These are phyloP conservation scores for Smittia sp. DNA, from an alignment of 2,888 invertebrate species.

Conservation along the genomic window DNA sequence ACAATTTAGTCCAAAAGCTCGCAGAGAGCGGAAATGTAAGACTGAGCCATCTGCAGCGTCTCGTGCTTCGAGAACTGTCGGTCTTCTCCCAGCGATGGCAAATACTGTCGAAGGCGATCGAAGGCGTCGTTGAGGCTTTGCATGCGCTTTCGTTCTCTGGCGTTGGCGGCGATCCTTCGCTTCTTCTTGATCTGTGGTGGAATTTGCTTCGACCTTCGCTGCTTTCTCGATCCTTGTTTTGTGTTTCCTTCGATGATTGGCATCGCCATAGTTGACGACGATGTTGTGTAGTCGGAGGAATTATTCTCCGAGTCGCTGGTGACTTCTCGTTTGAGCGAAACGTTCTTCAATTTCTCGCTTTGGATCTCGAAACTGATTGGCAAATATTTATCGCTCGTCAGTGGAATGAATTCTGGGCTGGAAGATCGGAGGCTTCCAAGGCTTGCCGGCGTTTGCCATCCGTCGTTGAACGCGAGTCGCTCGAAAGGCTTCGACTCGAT, in stretches of 20 bases:
- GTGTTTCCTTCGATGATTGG: background rate
- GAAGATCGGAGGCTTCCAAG: slow-evolving; percentile 12
- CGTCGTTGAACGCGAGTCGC: background rate
- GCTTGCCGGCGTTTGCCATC: slow-evolving; percentile 23
- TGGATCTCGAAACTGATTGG: slow-evolving; percentile 22
- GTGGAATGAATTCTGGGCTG: slow-evolving; percentile 27
- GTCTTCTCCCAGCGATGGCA: slow-evolving; percentile 90
- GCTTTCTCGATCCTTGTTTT: slow-evolving; percentile 46
- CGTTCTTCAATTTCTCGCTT: background rate
- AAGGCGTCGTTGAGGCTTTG: slow-evolving; percentile 92
- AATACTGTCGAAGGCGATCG: slow-evolving; percentile 81
- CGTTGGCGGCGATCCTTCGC: slow-evolving; percentile 87
- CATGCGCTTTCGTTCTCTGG: slow-evolving; percentile 87
- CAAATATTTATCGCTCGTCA: slow-evolving; percentile 5
- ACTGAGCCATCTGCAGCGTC: slow-evolving; percentile 95
- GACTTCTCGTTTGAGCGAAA: background rate
- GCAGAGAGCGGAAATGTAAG: slow-evolving; percentile 86
- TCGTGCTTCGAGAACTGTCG: slow-evolving; percentile 93
- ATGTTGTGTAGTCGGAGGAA: background rate
- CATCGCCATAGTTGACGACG: background rate
- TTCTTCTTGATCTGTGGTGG: slow-evolving; percentile 77
- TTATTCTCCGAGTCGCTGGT: slow-evolving; percentile 20
- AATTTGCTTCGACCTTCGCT: slow-evolving; percentile 65
- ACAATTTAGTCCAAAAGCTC: slow-evolving; percentile 67
- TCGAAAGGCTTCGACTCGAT: background rate